Base-by-base conservation (phyloP, 2,888 invertebrate species). In the Cryptus armator region DNA sequence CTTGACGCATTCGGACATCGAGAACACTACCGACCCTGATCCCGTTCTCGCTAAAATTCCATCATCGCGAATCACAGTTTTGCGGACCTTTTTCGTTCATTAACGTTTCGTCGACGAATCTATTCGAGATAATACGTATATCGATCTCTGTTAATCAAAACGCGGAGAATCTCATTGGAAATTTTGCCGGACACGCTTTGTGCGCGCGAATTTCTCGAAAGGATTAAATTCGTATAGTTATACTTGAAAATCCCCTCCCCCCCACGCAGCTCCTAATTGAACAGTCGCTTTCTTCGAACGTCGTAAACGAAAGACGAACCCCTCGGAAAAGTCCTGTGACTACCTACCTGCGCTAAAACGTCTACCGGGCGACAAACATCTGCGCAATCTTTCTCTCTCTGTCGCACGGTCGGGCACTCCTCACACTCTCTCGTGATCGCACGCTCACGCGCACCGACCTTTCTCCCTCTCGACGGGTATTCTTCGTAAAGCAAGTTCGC, bases 381-480 rank as follows among this genome's bases (percentile, higher is more conserved):
- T 85, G 85, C 85, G 85, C 87, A 82, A 80, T 83, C 79, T 74
- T 84, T 85, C 74, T 86, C 86, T 83, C 85, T 81, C 72, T 77
- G 84, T 84, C 75, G 67, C 70, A 37, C 59, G 43, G 70, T 46
- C 59, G 43, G 70, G 78, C 62, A 83, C 80, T 81, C 77, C 71
- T 79, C 81, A 59, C 85, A 67, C 32, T 72, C 78, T 43, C 68
- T 56, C 59, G 24, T 44, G n/a, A 51, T 62, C 74, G 19, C 74
- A 16, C 59, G 56, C 75, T 29, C 46, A 62, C 84, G 85, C 84
- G 84, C 76, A 79, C 85, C 78, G 78, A 82, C 85, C 76, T 86
- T 85, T 81, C 82, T 84, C 84, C 76, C 82, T 86, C 84, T 84
- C 76, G 85, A 48, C 44, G 71, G 66, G 64, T 81, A 84, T 77